Percentiles rank a stretch among this genome's conserved stretches.
These are phyloP conservation scores for Cyclopterus lumpus DNA, from an alignment of 2,797 vertebrate genomes.

Conservation along the genomic window DNA sequence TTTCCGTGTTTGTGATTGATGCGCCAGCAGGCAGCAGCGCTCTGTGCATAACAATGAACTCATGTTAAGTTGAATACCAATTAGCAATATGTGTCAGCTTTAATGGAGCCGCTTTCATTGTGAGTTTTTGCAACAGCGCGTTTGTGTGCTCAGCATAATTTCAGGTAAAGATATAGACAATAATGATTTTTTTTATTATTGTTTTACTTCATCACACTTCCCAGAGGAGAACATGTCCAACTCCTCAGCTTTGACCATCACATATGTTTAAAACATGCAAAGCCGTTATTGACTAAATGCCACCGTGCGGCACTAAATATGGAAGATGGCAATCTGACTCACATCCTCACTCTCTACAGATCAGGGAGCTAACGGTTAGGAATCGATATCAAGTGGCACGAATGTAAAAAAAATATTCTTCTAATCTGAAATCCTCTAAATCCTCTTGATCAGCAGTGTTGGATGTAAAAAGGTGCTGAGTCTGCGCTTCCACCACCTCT, in stretches of 20 bases:
- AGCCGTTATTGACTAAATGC: not conserved
- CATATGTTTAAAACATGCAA: not conserved
- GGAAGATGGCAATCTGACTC: not conserved
- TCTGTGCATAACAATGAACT: slow-evolving; percentile 5
- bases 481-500: not conserved
- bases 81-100: not conserved
- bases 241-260: not conserved
- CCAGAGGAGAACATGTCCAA: not conserved
- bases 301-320: not conserved
- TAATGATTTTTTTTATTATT: not conserved
- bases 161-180: not conserved
- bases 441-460: not conserved
- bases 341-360: not conserved
- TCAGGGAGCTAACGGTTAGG: too few relatives aligned
- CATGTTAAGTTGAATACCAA: not conserved
- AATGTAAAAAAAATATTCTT: not conserved
- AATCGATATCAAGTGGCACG: not conserved
- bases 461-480: slow-evolving; percentile 14
- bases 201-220: not conserved
- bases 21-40: not conserved
- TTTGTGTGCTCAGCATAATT: not conserved
- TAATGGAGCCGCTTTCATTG: not conserved
- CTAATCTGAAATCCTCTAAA: not conserved
- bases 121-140: not conserved
- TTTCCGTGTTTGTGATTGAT: not conserved